These are phyloP conservation scores for Nematolebias whitei DNA, from an alignment of 2,113 vertebrate species.

Conservation along the genomic window DNA sequence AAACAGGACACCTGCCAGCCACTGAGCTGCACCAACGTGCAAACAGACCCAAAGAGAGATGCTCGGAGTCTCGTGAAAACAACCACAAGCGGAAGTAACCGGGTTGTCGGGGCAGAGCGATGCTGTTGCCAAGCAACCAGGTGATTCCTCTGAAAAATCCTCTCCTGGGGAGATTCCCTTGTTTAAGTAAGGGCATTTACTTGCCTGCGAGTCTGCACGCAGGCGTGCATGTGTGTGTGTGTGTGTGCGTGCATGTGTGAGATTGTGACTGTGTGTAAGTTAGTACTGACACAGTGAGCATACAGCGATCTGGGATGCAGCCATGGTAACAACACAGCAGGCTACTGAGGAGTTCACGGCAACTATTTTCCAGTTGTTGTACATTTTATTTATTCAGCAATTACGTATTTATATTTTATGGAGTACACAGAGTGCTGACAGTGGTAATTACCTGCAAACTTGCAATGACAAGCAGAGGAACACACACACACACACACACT, in stretches of 20 bases:
- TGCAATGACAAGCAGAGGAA: conserved; percentile 23
- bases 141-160: conserved; percentile 77
- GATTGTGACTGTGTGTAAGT: conserved; percentile 41
- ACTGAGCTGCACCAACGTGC: neutral
- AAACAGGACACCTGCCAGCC: conserved; percentile 18
- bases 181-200: conserved; percentile 69
- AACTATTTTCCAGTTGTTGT: conserved; percentile 54
- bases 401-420: conserved; percentile 77
- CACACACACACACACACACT: neutral
- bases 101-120: conserved; percentile 65
- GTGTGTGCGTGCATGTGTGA: conserved; percentile 23
- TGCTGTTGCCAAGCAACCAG: conserved; percentile 83
- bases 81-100: conserved; percentile 63
- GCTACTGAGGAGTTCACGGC: conserved; percentile 22
- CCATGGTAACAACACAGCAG: conserved; percentile 60
- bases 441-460: conserved; percentile 43
- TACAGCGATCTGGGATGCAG: conserved; percentile 40
- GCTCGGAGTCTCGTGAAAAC: conserved; percentile 28
- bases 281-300: conserved; percentile 60
- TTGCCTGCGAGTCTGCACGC: conserved; percentile 14
- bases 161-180: conserved; percentile 78
- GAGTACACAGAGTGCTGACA: conserved; percentile 65
- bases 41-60: conserved; percentile 15
- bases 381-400: conserved; percentile 78
- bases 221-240: conserved; percentile 9